A percentile compares a stretch with the other conserved stretches of the same genome.
phyloP scores from a whole-genome alignment of 92 coral and sea anemone species.

The Siderastrea radians region DNA sequence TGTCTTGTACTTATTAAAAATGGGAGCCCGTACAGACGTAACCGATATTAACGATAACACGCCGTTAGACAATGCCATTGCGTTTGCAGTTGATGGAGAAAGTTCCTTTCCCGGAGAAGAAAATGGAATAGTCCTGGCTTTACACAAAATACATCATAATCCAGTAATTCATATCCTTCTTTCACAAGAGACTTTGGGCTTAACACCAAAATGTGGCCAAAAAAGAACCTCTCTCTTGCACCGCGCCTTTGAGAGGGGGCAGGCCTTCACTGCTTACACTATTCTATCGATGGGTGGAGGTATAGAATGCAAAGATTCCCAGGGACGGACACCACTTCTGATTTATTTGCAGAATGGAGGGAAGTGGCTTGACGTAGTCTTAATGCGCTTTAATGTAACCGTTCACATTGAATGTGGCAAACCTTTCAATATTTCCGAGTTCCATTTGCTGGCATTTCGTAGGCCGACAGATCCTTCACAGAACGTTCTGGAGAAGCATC shows the following conservation, averaged over 20 bases:
- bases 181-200: background rate
- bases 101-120: background rate
- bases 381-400: constrained; percentile 40
- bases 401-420: constrained; percentile 67
- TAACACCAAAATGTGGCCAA: background rate
- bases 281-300: constrained; percentile 28
- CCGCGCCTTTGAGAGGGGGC: constrained; percentile 15
- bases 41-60: background rate
- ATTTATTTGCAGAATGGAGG: constrained; percentile 68
- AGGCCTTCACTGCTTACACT: background rate
- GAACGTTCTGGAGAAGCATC: constrained; percentile 20
- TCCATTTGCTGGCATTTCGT: constrained; percentile 70
- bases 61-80: constrained; percentile 17
- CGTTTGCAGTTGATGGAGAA: background rate
- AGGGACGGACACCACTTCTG: constrained; percentile 53
- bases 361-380: constrained; percentile 55
- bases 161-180: constrained; percentile 16
- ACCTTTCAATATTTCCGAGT: constrained; percentile 57
- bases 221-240: background rate
- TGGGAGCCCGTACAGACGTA: background rate
- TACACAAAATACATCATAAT: background rate
- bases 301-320: constrained; percentile 36
- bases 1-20: background rate
- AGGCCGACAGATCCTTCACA: constrained; percentile 29
- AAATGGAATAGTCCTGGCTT: background rate